These are phyloP conservation scores for Rosalia funebris DNA, from an alignment of 2,888 invertebrate genomes.

Conservation along the genomic window DNA sequence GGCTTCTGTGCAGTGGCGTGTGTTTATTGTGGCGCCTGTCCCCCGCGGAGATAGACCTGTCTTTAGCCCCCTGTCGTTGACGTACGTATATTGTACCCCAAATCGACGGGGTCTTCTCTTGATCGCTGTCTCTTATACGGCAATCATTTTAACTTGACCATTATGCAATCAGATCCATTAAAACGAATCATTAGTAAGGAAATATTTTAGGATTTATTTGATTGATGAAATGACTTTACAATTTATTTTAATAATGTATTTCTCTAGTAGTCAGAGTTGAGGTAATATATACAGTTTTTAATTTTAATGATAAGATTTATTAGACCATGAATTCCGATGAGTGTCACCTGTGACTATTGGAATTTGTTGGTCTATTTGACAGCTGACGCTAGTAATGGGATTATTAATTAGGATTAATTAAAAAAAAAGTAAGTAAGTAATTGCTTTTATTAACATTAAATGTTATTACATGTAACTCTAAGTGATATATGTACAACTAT, in stretches of 20 bases:
- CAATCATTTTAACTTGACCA: slow-evolving; percentile 18
- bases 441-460: too few relatives aligned
- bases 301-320: slow-evolving; percentile 25
- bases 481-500: too few relatives aligned
- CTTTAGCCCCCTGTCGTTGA: slow-evolving; percentile 47
- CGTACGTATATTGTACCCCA: slow-evolving; percentile 48
- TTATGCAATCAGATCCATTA: slow-evolving; percentile 25
- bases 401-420: too few relatives aligned
- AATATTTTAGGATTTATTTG: slow-evolving; percentile 17
- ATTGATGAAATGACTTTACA: slow-evolving; percentile 24
- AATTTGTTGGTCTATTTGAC: background rate
- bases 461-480: too few relatives aligned
- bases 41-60: slow-evolving; percentile 55
- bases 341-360: slow-evolving; percentile 1
- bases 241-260: slow-evolving; percentile 20
- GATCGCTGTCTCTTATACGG: slow-evolving; percentile 5
- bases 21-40: slow-evolving; percentile 54
- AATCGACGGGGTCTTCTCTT: slow-evolving; percentile 31
- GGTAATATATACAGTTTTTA: slow-evolving; percentile 26
- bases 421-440: too few relatives aligned
- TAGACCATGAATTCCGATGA: background rate
- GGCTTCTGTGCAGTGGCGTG: slow-evolving; percentile 56
- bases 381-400: too few relatives aligned
- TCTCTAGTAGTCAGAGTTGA: slow-evolving; percentile 17
- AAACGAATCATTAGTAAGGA: slow-evolving; percentile 1